Base-by-base conservation (phyloP, 2,797 vertebrate genomes). In the Pogonophryne albipinna region DNA sequence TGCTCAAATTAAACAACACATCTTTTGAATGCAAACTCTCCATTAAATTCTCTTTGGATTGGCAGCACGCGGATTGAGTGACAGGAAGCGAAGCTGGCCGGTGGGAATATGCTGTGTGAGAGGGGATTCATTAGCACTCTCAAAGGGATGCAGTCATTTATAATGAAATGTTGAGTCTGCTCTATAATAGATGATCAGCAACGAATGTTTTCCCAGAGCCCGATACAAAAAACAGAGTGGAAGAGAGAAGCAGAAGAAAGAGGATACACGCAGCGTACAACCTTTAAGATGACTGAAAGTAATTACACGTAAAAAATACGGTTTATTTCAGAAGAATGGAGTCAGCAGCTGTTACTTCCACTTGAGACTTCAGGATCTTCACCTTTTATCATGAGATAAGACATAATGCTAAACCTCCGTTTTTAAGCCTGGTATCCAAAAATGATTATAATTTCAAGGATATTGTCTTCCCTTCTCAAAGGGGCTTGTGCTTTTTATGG, bases 131-230 rank as follows among this genome's bases (percentile, higher is more conserved):
- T 95, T 93, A 95, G 92, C 79, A 45, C 81, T 85, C 89, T 91
- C 87, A 74, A 80, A 85, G 89, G 91, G 86, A 89, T 38, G 71
- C 88, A 79, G 80, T 83, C 90, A 94, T 95, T 88, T 85, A 94
- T 95, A 94, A 95, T 95, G 93, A 90, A 95, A 79, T 84, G 80
- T 63, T 34, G 78, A 78, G 45, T 66, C 68, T 76, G 74, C 87
- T 93, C 76, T 93, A 95, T 95, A 93, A 95, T 94, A 78, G 71
- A 95, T 94, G 78, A 53, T 62, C 82, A 67, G 68, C 80, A 60
- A 91, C 85, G 6, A 81, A 87, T 91, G 88, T 91, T 93, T 94
- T 84, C 85, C 82, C 82, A 62, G 70, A 66, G 78, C 66, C 80
- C 38, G 71, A 90, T 80, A 91, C 88, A 90, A 89, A 91, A 79